Evolutionary conservation across 1,140 invertebrate genomes (phyloP).

Genomic region (Sesamia nonagrioides): DNA sequence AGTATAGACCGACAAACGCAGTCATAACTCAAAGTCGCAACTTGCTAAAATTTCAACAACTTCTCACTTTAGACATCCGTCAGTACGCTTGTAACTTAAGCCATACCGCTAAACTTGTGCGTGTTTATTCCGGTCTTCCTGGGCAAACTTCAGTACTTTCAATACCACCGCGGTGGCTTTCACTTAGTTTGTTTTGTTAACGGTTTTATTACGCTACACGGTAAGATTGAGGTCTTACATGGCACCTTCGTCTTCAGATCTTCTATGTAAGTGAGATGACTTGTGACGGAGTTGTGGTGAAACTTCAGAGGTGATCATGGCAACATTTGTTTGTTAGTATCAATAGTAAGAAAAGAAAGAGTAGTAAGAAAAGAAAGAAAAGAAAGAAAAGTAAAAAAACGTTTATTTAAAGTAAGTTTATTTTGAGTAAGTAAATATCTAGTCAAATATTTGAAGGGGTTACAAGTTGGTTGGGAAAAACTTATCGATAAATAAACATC

Average conservation of each 20-base stretch:
- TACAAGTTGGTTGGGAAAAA: background rate
- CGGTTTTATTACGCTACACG: conserved; percentile 55
- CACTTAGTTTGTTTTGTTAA: conserved; percentile 62
- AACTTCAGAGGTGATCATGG: background rate
- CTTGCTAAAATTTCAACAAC: background rate
- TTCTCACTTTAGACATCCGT: conserved; percentile 3
- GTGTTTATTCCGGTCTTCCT: conserved; percentile 61
- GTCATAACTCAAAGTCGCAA: background rate
- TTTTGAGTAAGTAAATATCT: background rate
- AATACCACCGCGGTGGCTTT: conserved; percentile 61
- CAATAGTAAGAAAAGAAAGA: no score
- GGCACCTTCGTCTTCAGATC: background rate
- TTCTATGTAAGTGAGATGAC: conserved; percentile 11
- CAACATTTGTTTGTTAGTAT: conserved; percentile 5
- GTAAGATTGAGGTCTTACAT: conserved; percentile 27
- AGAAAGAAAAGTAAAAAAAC: no score
- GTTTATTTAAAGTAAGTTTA: no score
- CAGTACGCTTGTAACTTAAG: conserved; percentile 44
- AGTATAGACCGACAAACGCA: background rate
- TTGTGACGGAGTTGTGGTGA: conserved; percentile 17
- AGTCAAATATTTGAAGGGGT: conserved; percentile 6
- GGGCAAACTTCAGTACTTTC: conserved; percentile 63
- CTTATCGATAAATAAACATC: no score
- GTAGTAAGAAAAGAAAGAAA: no score
- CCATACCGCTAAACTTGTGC: conserved; percentile 62